phyloP scores from a whole-genome alignment of 2,113 vertebrate genomes.

The Triplophysa tibetana region DNA sequence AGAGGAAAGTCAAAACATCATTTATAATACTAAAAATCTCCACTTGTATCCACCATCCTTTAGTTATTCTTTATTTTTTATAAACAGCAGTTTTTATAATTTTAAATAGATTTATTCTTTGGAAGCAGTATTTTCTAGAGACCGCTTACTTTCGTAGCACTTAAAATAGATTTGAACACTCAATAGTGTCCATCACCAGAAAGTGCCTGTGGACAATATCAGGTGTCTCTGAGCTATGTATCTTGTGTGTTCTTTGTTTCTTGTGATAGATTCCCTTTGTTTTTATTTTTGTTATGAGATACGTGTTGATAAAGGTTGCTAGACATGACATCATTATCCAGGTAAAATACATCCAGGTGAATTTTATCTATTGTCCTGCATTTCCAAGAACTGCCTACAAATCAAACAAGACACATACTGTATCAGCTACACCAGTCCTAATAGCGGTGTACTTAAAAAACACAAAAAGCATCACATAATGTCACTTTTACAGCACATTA shows the following conservation, averaged over 20 bases:
- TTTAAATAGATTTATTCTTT: conserved; percentile 64
- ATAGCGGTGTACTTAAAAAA: not conserved
- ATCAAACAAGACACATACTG: conserved; percentile 25
- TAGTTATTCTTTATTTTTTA: conserved; percentile 50
- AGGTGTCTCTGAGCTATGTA: conserved; percentile 61
- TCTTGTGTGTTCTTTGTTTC: conserved; percentile 41
- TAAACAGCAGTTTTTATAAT: conserved; percentile 53
- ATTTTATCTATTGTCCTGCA: conserved; percentile 13
- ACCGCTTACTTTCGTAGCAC: conserved; percentile 73
- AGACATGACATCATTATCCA: conserved; percentile 36
- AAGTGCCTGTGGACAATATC: conserved; percentile 77
- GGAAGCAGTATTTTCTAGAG: conserved; percentile 66
- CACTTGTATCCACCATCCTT: conserved; percentile 41
- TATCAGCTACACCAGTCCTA: not conserved
- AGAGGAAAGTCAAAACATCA: conserved; percentile 8
- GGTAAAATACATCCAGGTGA: conserved; percentile 34
- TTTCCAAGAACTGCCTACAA: conserved; percentile 28
- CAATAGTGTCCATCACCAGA: conserved; percentile 71
- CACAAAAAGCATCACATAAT: conserved; percentile 12
- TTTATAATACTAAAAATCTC: conserved; percentile 62
- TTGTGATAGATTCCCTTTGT: conserved; percentile 13
- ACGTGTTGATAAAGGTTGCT: conserved; percentile 26
- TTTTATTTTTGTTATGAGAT: conserved; percentile 28
- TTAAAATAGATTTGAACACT: conserved; percentile 71
- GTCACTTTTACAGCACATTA: conserved; percentile 29